phyloP scores from a whole-genome alignment of 2,797 vertebrate genomes.

The Synaphobranchus kaupii region DNA sequence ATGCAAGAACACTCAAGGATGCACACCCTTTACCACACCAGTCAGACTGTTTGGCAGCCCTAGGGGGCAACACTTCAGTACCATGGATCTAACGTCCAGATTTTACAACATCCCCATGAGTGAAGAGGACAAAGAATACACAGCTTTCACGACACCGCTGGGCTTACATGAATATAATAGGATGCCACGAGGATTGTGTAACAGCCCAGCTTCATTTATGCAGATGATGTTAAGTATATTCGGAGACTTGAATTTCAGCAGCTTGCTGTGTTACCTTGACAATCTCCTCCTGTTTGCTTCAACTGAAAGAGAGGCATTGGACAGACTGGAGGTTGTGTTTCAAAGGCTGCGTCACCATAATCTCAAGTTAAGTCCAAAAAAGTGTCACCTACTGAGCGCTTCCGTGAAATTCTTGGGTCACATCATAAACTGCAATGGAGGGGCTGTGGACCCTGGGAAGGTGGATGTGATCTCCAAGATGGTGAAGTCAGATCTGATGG shows the following conservation, averaged over 20 bases:
- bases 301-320: too few species aligned
- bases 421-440: too few species aligned
- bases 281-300: neutral
- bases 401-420: too few species aligned
- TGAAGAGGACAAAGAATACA: neutral
- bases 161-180: conserved; percentile 3
- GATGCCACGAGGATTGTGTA: neutral
- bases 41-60: conserved; percentile 18
- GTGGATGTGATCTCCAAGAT: too few species aligned
- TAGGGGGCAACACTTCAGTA: conserved; percentile 20
- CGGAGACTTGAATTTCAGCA: neutral
- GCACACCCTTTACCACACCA: conserved; percentile 18
- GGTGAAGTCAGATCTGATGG: too few species aligned
- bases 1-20: conserved; percentile 28
- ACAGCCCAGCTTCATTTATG: neutral
- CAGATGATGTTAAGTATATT: neutral
- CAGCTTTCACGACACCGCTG: neutral
- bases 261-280: neutral
- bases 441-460: too few species aligned
- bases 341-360: too few species aligned
- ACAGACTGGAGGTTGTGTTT: too few species aligned
- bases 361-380: too few species aligned
- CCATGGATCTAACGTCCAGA: neutral
- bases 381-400: too few species aligned
- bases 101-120: conserved; percentile 35